Evolutionary conservation across 2,797 vertebrate genomes (phyloP).

Genomic region (Muscicapa striata): DNA sequence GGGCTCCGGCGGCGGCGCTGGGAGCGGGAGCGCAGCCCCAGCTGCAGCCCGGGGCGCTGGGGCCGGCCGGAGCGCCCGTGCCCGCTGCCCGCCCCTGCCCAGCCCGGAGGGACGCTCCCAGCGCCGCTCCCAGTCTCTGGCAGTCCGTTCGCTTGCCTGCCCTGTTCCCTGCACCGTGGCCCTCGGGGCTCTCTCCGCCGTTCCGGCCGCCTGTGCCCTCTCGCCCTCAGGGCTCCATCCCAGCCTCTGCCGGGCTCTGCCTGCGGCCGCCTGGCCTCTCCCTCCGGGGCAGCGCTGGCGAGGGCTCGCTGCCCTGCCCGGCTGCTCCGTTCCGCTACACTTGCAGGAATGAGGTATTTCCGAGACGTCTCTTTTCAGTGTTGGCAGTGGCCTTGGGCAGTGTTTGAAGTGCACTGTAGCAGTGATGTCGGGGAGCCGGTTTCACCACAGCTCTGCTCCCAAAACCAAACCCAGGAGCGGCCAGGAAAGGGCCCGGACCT

Average conservation of each 20-base stretch:
- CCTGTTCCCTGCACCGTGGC: rapidly evolving
- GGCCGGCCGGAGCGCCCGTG: background rate
- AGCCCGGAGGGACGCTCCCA: background rate
- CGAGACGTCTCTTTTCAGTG: background rate
- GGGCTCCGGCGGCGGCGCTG: rapidly evolving
- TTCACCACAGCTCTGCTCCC: background rate
- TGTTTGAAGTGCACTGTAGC: rapidly evolving
- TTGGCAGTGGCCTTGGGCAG: background rate
- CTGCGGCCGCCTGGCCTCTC: background rate
- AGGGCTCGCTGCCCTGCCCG: background rate
- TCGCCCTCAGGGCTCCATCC: background rate
- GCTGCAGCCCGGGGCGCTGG: too few species aligned
- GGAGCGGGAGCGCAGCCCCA: rapidly evolving
- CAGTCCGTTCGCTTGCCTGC: rapidly evolving
- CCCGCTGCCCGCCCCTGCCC: background rate
- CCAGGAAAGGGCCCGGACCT: background rate
- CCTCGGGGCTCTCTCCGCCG: rapidly evolving
- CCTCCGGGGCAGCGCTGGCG: rapidly evolving
- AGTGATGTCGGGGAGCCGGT: background rate
- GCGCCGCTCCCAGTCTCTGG: background rate
- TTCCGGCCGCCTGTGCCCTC: background rate
- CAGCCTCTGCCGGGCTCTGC: background rate
- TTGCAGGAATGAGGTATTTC: rapidly evolving
- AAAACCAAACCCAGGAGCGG: rapidly evolving
- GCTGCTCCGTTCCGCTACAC: rapidly evolving